Conservation (phyloP, 2,113 vertebrate species). For the Mesitornis unicolor region DNA sequence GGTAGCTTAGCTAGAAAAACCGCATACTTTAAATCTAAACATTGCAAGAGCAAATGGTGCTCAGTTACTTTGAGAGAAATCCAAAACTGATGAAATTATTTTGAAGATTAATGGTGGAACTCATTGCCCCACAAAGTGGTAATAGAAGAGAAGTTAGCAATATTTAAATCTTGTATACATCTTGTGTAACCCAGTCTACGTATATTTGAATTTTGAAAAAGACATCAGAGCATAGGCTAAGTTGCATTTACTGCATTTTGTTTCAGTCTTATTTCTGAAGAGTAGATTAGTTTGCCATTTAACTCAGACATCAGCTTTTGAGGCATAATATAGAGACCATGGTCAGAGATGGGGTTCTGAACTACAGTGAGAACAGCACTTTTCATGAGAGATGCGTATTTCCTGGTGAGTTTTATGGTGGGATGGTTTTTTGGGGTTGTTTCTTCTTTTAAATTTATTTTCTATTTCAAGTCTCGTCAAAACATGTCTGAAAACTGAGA, state of each 20-base stretch:
- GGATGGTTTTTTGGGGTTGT: no score
- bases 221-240: background rate
- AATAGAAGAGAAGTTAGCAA: background rate
- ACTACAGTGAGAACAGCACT: background rate
- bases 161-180: background rate
- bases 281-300: background rate
- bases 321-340: background rate
- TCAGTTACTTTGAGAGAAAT: background rate
- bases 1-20: background rate
- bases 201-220: background rate
- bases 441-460: background rate
- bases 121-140: background rate
- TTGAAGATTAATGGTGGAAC: background rate
- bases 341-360: background rate
- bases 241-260: background rate
- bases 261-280: background rate
- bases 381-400: background rate
- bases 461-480: background rate
- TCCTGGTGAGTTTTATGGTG: background rate
- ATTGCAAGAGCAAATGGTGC: background rate
- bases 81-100: background rate
- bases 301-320: background rate
- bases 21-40: background rate
- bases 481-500: background rate
- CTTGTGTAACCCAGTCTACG: background rate